Conservation (phyloP, 1,140 invertebrate genomes). For the Psix sp. region DNA sequence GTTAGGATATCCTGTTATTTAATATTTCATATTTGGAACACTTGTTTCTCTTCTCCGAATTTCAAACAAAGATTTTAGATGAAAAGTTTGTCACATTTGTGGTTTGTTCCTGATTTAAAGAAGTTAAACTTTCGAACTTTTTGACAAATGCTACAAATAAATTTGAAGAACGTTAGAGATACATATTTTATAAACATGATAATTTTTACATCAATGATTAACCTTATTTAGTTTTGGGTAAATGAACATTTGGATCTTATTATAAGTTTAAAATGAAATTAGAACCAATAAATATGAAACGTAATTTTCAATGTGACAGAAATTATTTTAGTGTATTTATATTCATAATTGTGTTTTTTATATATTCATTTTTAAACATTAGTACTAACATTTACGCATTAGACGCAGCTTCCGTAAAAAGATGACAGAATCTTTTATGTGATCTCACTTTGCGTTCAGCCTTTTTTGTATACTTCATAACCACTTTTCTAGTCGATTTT, state of each 20-base stretch:
- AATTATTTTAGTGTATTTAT: slow-evolving; percentile 8
- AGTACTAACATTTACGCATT: slow-evolving; percentile 50
- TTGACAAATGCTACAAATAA: too few relatives aligned
- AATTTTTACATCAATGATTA: too few relatives aligned
- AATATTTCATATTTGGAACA: slow-evolving; percentile 16
- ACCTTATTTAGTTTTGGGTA: too few relatives aligned
- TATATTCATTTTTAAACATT: slow-evolving; percentile 16
- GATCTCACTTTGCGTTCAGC: slow-evolving; percentile 35
- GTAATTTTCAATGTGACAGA: background rate
- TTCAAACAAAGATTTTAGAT: background rate
- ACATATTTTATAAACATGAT: too few relatives aligned
- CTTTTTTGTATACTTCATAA: slow-evolving; percentile 41
- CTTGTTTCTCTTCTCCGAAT: slow-evolving; percentile 2
- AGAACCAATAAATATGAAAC: too few relatives aligned
- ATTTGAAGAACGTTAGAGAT: too few relatives aligned
- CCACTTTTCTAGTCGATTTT: slow-evolving; percentile 36
- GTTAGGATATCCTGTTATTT: slow-evolving; percentile 66
- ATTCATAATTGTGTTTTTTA: slow-evolving; percentile 25
- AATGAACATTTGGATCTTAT: too few relatives aligned
- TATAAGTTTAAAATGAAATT: too few relatives aligned
- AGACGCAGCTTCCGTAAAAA: slow-evolving; percentile 59
- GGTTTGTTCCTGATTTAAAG: slow-evolving; percentile 1
- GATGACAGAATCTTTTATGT: slow-evolving; percentile 61
- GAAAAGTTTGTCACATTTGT: background rate
- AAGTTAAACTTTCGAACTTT: background rate